Evolutionary conservation across 2,797 vertebrate genomes (phyloP).

Genomic region (Malurus leucopterus): DNA sequence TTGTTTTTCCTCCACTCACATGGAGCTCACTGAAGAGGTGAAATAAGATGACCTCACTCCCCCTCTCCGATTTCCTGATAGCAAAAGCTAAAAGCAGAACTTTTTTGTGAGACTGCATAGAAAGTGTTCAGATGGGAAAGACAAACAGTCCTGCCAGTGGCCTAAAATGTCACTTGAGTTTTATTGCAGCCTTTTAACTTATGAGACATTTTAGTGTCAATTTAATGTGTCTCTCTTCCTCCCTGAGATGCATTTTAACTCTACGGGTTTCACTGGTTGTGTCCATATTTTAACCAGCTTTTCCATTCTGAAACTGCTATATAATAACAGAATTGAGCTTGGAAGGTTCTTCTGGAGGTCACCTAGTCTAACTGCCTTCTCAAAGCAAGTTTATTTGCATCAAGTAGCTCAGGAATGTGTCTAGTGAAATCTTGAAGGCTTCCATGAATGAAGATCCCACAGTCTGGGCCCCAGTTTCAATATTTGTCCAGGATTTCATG

Average conservation of each 20-base stretch:
- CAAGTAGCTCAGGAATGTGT: fast-evolving
- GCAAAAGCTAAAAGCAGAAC: neutral
- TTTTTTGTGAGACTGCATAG: neutral
- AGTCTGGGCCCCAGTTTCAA: neutral
- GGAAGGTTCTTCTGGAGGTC: neutral
- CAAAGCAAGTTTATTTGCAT: neutral
- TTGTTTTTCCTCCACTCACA: neutral
- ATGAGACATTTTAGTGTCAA: neutral
- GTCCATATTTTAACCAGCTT: neutral
- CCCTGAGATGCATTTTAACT: neutral
- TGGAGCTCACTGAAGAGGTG: neutral
- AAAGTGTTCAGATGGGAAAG: neutral
- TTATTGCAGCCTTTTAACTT: neutral
- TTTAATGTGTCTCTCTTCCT: neutral
- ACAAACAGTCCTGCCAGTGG: neutral
- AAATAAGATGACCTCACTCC: neutral
- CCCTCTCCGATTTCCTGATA: neutral
- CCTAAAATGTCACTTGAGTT: neutral
- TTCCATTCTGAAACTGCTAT: neutral
- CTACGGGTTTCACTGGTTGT: neutral
- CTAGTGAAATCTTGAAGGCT: neutral
- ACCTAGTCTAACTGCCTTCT: neutral
- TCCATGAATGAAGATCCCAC: neutral
- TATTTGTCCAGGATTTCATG: neutral
- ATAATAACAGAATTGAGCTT: neutral